These are phyloP conservation scores for Erpobdella octoculata DNA, from an alignment of 2,888 invertebrate genomes.

Conservation along the genomic window DNA sequence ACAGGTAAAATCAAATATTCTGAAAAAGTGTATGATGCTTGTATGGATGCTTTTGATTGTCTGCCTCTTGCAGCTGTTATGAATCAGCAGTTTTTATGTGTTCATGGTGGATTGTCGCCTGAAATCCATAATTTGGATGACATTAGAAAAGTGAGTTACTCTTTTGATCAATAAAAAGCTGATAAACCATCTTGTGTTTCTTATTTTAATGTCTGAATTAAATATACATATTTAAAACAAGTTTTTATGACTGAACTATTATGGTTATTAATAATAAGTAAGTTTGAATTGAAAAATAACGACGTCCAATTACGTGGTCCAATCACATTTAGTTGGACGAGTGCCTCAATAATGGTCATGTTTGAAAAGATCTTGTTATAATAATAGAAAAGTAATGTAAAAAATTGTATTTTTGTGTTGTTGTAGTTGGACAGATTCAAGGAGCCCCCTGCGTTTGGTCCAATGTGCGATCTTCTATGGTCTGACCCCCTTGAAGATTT, in stretches of 20 bases:
- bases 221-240: background rate
- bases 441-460: conserved; percentile 95
- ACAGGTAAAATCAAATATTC: conserved; percentile 98
- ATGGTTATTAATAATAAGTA: no score
- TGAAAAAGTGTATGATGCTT: conserved; percentile 96
- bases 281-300: no score
- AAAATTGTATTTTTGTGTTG: conserved; percentile 7
- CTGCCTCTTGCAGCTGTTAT: conserved; percentile 96
- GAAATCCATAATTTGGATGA: conserved; percentile 99
- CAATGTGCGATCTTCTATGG: conserved; percentile 99
- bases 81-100: conserved; percentile 99
- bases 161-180: background rate
- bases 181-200: background rate
- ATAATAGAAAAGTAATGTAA: background rate
- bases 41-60: conserved; percentile 99
- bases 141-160: conserved; percentile 74
- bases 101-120: conserved; percentile 96
- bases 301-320: background rate
- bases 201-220: background rate
- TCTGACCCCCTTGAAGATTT: conserved; percentile 99
- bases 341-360: background rate
- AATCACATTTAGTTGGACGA: background rate
- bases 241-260: no score
- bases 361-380: no score
- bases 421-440: conserved; percentile 91